A percentile compares a stretch with the other conserved stretches of the same genome.
These are phyloP conservation scores for Barnardius zonarius DNA, from an alignment of 2,113 vertebrate genomes.

Conservation along the genomic window DNA sequence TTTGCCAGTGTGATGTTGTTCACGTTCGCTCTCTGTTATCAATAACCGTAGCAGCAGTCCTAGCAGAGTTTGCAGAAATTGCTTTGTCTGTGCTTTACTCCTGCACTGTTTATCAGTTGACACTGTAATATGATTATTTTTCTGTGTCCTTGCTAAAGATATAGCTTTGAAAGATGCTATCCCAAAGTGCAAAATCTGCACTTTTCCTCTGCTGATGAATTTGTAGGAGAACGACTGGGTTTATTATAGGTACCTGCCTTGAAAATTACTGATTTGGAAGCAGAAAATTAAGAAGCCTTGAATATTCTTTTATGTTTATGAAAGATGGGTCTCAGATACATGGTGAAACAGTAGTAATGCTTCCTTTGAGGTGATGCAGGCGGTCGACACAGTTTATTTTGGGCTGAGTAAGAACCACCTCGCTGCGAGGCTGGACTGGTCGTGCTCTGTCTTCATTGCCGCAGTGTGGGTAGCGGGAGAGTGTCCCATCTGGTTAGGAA, in stretches of 20 bases:
- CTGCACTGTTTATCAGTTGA: not conserved
- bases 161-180: not conserved
- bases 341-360: not conserved
- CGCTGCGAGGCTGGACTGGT: rapidly evolving
- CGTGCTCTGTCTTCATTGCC: not conserved
- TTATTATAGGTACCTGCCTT: not conserved
- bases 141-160: not conserved
- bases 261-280: not conserved
- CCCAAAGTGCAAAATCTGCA: slow-evolving; percentile 17
- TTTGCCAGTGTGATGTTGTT: not conserved
- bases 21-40: not conserved
- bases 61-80: slow-evolving; percentile 40
- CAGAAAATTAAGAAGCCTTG: not conserved
- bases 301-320: not conserved
- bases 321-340: not conserved
- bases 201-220: not conserved
- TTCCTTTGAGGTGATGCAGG: rapidly evolving
- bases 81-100: slow-evolving; percentile 44
- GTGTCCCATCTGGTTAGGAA: not conserved
- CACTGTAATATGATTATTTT: slow-evolving; percentile 39
- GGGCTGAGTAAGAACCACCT: not conserved
- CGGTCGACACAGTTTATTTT: rapidly evolving
- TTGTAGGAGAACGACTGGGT: not conserved
- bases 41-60: slow-evolving; percentile 1
- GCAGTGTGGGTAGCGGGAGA: not conserved